Evolutionary conservation across 2,797 vertebrate genomes (phyloP), one percentile per base, ranked within the genome.

Genomic region (Gambusia yucatana): DNA sequence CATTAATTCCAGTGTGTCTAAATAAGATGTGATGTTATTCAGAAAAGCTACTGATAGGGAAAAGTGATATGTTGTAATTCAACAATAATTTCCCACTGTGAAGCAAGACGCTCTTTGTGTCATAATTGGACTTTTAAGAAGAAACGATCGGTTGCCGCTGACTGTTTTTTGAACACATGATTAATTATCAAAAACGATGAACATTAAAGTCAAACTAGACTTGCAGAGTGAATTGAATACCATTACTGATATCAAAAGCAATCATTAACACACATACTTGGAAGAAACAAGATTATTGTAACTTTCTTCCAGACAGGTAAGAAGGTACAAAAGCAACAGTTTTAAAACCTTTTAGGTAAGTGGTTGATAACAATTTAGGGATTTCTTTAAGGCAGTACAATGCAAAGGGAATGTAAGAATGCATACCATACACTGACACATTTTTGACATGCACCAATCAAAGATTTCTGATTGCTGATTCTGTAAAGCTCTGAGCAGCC

Each of bases 11-110:
- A 72, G 30, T 20, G 22, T 71, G 85, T 78, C 84, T 67, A 87
- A 91, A 89, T 82, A 80, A 69, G 52, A 83, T 78, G 79, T 84
- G 81, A 84, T 85, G 75, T 73, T 85, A 84, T 87, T 90, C 76
- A 77, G 87, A 78, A 91, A 63, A 81, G 41, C 48, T 84, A 28
- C 43, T 46, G 46, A 77, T 36, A 44, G 69, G 81, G 28, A 61
- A 83, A 16, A 57, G 25, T 63, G 36, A 79, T 69, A 69, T 33
- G 82, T 41, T 81, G 80, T 82, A 69, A 88, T 85, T 67, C 52
- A 77, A 70, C 78, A 80, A 83, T 88, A 80, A 81, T 77, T 59
- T 81, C 75, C 81, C 36, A 13, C 50, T 75, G 61, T 2, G 9
- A 10, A 69, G 75, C 73, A 79, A 78, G 81, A 46, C 46, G 36